Base-by-base conservation (phyloP, 1,140 invertebrate genomes). In the Sminthurides bifidus region DNA sequence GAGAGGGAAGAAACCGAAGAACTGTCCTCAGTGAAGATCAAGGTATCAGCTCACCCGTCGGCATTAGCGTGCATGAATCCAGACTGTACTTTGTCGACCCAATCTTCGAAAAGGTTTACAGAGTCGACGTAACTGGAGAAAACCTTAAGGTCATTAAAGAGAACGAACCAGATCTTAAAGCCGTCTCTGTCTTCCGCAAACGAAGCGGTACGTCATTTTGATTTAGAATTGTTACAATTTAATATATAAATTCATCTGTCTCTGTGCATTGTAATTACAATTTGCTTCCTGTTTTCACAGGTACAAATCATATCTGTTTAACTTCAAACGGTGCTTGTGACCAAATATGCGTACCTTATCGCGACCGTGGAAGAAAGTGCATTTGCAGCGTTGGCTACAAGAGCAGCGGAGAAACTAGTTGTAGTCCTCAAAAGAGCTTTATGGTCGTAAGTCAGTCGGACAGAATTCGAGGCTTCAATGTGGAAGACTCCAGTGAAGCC, bases 61-160 rank as follows among this genome's bases (percentile, higher is more conserved):
- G 89, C 6, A 72, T 98, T 6, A 86, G 84, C 2, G 81, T 95
- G 0, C 79, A 89, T 6, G 84, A 91, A 31, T 84, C 79, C 35
- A 75, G 82, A 43, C 71, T 98, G 0, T 98, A 90, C 67, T 91
- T 89, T 59, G 70, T 95, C 8, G 94, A 98, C 71, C 82, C 88
- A 1, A 73, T 78, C 0, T 92, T 89, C 68, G 92, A 96, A 66
- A 89, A 92, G 65, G 82, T 96, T 24, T 82, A 87, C 41, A 77
- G 86, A 56, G 84, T 92, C 0, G 87, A 92, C 64, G 71, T 94
- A n/a, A 80, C 81, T 29, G 87, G 83, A 1, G 80, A 81, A 46
- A 87, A 90, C 69, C 76, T 82, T 10, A 80, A 83, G 66, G 74
- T 76, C 0, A 79, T 94, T 27, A 70, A 92, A 23, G 85, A 91